Evolutionary conservation across 2,888 invertebrate species (phyloP), one percentile per base, ranked within the genome.

Genomic region (Zygothrica quintamaculata): DNA sequence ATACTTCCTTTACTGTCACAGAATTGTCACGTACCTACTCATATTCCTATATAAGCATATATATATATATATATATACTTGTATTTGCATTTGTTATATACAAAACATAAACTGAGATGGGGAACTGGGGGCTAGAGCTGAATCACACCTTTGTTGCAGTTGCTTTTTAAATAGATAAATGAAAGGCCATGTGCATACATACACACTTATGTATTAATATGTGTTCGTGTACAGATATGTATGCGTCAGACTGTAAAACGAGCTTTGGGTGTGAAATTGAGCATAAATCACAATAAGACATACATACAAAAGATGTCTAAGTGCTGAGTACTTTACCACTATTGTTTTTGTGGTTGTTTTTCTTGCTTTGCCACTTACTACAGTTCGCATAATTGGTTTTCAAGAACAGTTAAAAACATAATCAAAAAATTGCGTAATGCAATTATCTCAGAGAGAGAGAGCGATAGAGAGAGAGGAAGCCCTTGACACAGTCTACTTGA

Each of bases 401-500:
- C 15, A 53, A 74, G 69, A 71, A 74, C 50, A 50, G 47, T 37
- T 52, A 29, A 6, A 61, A 40, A 37, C 50, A 50, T 43, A 31
- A 51, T 15, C 47, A 39, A 73, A 64, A 42, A 39, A 60, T 79
- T 85, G 65, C 82, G 78, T 85, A 79, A 79, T 82, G 65, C 65
- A 78, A 81, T 81, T 74, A 78, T 61, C 22, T 25, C 18, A 3
- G 26, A 48, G 44, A 51, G 39, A 68, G 18, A 22, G 26, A 48
- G 44, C 46, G 39, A 68, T 18, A 22, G 18, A 22, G 18, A 22
- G 18, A 22, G 18, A 22, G 18, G 3, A 5, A 69, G 52, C 75
- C 78, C 78, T 79, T 79, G 78, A 84, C 78, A 79, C 42, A 77
- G 58, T 84, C 68, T 61, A 65, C 52, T 34, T 40, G 34, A 60